A percentile compares a stretch with the other conserved stretches of the same genome.
These are phyloP conservation scores for Eupithecia abbreviata DNA, from an alignment of 2,888 invertebrate species.

Conservation along the genomic window DNA sequence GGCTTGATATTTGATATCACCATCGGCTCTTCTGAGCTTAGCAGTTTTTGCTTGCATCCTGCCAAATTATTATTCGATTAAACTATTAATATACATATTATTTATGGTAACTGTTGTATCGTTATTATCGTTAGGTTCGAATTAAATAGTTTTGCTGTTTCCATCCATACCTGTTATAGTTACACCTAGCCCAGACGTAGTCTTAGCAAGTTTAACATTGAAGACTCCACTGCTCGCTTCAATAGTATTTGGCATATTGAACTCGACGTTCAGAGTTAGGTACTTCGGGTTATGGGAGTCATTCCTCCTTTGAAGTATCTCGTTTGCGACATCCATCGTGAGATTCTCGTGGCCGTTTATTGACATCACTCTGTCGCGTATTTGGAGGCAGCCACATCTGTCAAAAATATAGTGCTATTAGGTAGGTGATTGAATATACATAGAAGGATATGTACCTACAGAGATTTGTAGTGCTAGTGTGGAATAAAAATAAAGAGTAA, in stretches of 20 bases:
- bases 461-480: background rate
- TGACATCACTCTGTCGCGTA: conserved; percentile 92
- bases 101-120: background rate
- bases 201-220: conserved; percentile 93
- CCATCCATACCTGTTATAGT: conserved; percentile 92
- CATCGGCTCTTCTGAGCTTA: conserved; percentile 88
- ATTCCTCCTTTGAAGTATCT: conserved; percentile 83
- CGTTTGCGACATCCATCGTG: conserved; percentile 85
- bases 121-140: background rate
- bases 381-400: conserved; percentile 89
- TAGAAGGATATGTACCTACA: background rate
- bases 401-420: background rate
- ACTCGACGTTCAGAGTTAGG: conserved; percentile 92
- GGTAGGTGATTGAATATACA: background rate
- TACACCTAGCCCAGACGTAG: conserved; percentile 92
- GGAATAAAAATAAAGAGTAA: background rate
- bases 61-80: conserved; percentile 18
- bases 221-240: conserved; percentile 96
- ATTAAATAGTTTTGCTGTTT: background rate
- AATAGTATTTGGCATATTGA: conserved; percentile 95
- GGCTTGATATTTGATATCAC: conserved; percentile 94
- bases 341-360: conserved; percentile 91
- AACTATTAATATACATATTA: background rate
- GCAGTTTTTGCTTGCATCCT: conserved; percentile 78
- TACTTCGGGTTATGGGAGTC: conserved; percentile 85